Conservation (phyloP, 2,888 invertebrate species). For the Clostera curtula region DNA sequence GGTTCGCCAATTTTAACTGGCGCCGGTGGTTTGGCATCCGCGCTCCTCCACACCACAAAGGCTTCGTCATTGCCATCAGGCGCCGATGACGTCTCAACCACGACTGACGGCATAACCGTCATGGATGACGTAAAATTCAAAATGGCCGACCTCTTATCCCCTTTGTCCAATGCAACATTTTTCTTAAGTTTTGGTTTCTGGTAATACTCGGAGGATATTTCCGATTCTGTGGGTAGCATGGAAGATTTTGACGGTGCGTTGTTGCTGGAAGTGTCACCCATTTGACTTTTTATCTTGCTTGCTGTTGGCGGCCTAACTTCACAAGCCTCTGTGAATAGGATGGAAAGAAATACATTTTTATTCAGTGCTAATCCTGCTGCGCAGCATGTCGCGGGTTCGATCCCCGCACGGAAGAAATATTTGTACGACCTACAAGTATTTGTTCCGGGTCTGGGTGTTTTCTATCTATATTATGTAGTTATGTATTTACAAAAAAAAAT, state of each 20-base stretch:
- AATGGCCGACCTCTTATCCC: conserved; percentile 8
- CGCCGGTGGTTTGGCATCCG: too few species aligned
- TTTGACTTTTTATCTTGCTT: background rate
- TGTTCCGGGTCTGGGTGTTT: too few species aligned
- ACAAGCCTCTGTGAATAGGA: conserved; percentile 15
- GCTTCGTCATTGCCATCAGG: too few species aligned
- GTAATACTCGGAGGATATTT: conserved; percentile 2
- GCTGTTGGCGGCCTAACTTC: conserved; percentile 4
- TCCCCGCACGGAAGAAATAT: too few species aligned
- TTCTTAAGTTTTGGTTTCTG: conserved; percentile 6
- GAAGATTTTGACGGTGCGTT: background rate
- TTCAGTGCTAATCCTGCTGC: too few species aligned
- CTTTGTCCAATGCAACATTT: conserved; percentile 2
- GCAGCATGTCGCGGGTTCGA: too few species aligned
- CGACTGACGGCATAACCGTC: conserved; percentile 32
- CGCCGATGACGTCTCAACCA: conserved; percentile 25
- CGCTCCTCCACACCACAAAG: too few species aligned
- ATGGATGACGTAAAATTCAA: conserved; percentile 34
- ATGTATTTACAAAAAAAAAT: too few species aligned
- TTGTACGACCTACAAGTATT: too few species aligned
- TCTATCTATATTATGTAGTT: too few species aligned
- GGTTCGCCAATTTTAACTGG: too few species aligned
- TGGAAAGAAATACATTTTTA: background rate
- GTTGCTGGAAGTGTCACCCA: conserved; percentile 1
- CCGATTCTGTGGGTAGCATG: conserved; percentile 7